These are phyloP conservation scores for Caenorhabditis plicata DNA, from an alignment of 2,888 invertebrate genomes.

Conservation along the genomic window DNA sequence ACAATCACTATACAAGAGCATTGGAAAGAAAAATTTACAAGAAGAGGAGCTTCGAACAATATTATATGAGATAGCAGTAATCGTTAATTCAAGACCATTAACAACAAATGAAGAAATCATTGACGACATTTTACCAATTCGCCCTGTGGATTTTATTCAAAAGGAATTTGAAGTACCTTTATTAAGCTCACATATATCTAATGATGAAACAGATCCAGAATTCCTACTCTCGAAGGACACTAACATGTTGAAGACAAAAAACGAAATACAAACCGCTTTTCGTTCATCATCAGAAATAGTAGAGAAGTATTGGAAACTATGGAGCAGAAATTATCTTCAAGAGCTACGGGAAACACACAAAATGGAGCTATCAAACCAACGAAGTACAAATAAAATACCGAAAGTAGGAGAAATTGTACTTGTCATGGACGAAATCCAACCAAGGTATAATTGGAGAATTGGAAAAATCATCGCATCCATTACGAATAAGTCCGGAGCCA, in stretches of 20 bases:
- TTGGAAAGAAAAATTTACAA: neutral
- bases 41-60: neutral
- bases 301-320: neutral
- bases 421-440: neutral
- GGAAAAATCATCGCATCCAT: neutral
- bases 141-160: neutral
- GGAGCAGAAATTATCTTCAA: neutral
- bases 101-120: too few relatives aligned
- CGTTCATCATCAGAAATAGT: too few relatives aligned
- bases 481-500: neutral
- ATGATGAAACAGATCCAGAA: too few relatives aligned
- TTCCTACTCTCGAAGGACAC: too few relatives aligned
- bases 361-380: neutral
- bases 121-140: neutral
- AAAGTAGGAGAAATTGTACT: neutral
- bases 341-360: neutral
- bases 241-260: too few relatives aligned
- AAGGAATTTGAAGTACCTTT: neutral
- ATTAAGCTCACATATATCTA: neutral
- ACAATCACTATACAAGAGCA: neutral
- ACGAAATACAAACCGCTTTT: too few relatives aligned
- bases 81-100: neutral
- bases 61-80: neutral
- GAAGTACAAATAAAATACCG: neutral
- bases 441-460: neutral